Base-by-base conservation (phyloP, 1,140 invertebrate species). In the Ectropis grisescens region DNA sequence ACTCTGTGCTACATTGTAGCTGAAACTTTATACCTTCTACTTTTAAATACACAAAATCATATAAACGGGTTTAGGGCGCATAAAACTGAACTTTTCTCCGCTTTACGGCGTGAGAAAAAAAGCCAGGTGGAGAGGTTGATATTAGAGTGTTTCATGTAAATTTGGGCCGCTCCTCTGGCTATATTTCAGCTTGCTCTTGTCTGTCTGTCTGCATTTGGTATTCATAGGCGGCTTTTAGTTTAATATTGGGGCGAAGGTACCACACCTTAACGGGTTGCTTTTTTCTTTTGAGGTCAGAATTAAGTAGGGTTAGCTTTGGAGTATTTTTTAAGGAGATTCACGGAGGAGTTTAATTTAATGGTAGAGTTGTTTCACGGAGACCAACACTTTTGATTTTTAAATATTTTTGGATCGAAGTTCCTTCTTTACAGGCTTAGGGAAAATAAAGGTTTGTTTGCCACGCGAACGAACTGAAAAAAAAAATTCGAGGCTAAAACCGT, bases 61-160 rank as follows among this genome's bases (percentile, higher is more conserved):
- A 36, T 27, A 23, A 24, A 26, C 24, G 33, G 24, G 27, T 26
- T 14, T n/a, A n/a, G 12, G 12, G 14, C 16, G 44, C 46, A 50
- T 66, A 52, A 67, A 67, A 57, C 47, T 47, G 39, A 58, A 61
- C 49, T 62, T 62, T 64, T 45, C 41, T 38, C 29, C 44, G 43
- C 51, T 51, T 65, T 55, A 62, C 48, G 45, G 52, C 54, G 62
- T 68, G 67, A 68, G 58, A 68, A 69, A 66, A 66, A 66, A 57
- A 33, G 39, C 44, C 67, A 67, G 70, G 67, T 69, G 59, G 26
- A 46, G 41, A 38, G 44, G 52, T 30, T 42, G 35, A 60, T 69
- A 67, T 67, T 69, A 68, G 65, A 69, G 68, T 72, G 62, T 72
- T 72, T 60, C 58, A 72, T 67, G 65, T 62, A 67, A 69, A 69